Evolutionary conservation across 2,113 vertebrate genomes (phyloP).

Genomic region (Oryzias melastigma): DNA sequence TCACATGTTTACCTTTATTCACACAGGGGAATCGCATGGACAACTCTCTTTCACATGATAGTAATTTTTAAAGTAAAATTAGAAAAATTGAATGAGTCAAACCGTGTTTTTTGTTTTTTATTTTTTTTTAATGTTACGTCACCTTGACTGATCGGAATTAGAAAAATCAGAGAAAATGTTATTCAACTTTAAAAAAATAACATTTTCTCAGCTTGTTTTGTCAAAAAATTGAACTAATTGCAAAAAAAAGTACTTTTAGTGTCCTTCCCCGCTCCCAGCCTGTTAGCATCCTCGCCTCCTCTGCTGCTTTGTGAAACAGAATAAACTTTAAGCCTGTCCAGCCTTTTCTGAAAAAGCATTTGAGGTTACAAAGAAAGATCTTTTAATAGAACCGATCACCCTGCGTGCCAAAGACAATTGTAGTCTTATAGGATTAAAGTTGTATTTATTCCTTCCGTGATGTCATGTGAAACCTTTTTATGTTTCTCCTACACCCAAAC

Average conservation of each 20-base stretch:
- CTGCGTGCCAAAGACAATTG: constrained; percentile 19
- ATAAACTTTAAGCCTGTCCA: constrained; percentile 44
- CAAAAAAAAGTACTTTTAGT: constrained; percentile 22
- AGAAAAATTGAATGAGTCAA: background rate
- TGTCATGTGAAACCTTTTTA: constrained; percentile 33
- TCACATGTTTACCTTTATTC: constrained; percentile 47
- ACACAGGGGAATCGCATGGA: constrained; percentile 48
- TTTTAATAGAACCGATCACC: background rate
- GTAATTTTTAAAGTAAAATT: constrained; percentile 12
- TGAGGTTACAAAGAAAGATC: background rate
- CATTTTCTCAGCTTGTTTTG: constrained; percentile 6
- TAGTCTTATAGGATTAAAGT: constrained; percentile 47
- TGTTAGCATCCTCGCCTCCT: constrained; percentile 4
- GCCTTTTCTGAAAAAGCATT: constrained; percentile 4
- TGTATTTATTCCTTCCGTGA: constrained; percentile 35
- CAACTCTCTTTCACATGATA: constrained; percentile 32
- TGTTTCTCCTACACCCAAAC: constrained; percentile 33
- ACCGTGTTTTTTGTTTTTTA: background rate
- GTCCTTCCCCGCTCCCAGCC: constrained; percentile 14
- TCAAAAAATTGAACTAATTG: background rate
- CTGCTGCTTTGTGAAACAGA: constrained; percentile 12
- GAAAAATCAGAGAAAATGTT: constrained; percentile 18
- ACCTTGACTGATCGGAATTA: constrained; percentile 64
- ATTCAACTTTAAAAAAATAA: constrained; percentile 18
- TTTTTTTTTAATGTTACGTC: background rate